phyloP scores from a whole-genome alignment of 2,888 invertebrate species.

The Hermodice carunculata region DNA sequence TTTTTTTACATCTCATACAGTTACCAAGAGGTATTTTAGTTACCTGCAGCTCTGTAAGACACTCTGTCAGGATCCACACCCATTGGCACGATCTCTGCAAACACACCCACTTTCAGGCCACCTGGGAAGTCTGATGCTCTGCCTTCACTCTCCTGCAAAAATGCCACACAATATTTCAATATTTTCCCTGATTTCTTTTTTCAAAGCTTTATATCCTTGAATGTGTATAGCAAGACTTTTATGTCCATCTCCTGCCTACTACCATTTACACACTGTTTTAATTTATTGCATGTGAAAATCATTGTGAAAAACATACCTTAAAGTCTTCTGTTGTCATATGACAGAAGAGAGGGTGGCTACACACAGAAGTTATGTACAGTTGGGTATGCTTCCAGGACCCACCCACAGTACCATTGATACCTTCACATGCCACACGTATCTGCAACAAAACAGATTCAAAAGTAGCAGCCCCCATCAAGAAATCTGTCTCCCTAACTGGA shows the following conservation, averaged over 20 bases:
- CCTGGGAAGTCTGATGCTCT: constrained; percentile 21
- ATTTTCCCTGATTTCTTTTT: too few species aligned
- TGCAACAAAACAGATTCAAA: constrained; percentile 9
- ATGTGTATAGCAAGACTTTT: background rate
- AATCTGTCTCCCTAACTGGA: too few species aligned
- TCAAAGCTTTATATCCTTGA: too few species aligned
- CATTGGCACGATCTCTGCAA: constrained; percentile 26
- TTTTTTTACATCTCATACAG: too few species aligned
- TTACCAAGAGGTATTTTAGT: background rate
- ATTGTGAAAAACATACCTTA: constrained; percentile 16
- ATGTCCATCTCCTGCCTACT: too few species aligned
- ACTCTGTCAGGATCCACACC: constrained; percentile 24
- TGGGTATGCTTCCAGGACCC: constrained; percentile 7
- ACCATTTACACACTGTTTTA: too few species aligned
- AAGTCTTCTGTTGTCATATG: constrained; percentile 26
- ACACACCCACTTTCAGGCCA: constrained; percentile 31
- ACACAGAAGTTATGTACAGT: constrained; percentile 20
- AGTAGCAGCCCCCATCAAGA: too few species aligned
- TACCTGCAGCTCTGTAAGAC: constrained; percentile 22
- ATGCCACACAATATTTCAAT: background rate
- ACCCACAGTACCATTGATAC: constrained; percentile 31
- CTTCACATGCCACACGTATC: constrained; percentile 29
- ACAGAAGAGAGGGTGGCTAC: constrained; percentile 23
- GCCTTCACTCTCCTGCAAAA: constrained; percentile 20
- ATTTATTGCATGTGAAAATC: background rate